These are phyloP conservation scores for pig (Sus scrofa) DNA, from an alignment of 2,113 vertebrate species.

Conservation along the genomic window T2T-Sscrofa CM000814.6:6634501-6635000, in stretches of 20 bases:
- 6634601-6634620: background rate
- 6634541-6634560: background rate
- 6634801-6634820: background rate
- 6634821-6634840: background rate
- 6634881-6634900: background rate
- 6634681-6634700: background rate
- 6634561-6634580: background rate
- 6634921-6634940: background rate
- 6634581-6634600: background rate
- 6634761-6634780: background rate
- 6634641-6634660: background rate
- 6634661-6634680: background rate
- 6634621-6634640: rapidly evolving
- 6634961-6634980: background rate
- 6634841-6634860: background rate
- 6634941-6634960: background rate
- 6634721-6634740: background rate
- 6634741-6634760: background rate
- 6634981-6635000: background rate
- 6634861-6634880: background rate
- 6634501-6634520: background rate
- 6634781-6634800: background rate
- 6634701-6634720: background rate
- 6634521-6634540: background rate
- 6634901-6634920: background rate